These are phyloP conservation scores for Hypena proboscidalis DNA, from an alignment of 2,888 invertebrate species.

Conservation along the genomic window DNA sequence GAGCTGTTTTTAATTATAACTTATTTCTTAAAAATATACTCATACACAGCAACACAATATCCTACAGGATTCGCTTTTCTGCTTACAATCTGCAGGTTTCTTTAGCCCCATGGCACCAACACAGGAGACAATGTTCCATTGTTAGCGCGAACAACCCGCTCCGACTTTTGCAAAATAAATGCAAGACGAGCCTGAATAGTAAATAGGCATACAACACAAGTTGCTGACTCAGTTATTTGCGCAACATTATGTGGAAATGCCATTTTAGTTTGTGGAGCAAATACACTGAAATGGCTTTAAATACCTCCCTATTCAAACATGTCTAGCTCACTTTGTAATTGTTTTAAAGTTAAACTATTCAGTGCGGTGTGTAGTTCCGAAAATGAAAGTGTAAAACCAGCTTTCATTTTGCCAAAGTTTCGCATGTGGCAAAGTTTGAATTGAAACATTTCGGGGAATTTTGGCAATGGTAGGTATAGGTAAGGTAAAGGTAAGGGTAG, in stretches of 20 bases:
- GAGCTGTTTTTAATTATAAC: too few relatives aligned
- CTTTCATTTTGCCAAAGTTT: not conserved
- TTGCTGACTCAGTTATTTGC: constrained; percentile 7
- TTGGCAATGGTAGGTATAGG: too few relatives aligned
- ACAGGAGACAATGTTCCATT: not conserved
- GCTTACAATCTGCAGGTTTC: too few relatives aligned
- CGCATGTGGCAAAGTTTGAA: too few relatives aligned
- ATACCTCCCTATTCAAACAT: constrained; percentile 2
- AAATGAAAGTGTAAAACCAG: not conserved
- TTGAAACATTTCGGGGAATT: too few relatives aligned
- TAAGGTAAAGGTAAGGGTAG: too few relatives aligned
- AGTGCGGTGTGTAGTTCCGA: too few relatives aligned
- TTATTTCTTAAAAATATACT: too few relatives aligned
- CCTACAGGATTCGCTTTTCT: too few relatives aligned
- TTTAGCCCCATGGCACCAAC: too few relatives aligned
- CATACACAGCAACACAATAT: too few relatives aligned
- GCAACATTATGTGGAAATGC: constrained; percentile 2
- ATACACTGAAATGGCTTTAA: not conserved
- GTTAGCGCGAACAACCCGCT: not conserved
- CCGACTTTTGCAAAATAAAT: not conserved
- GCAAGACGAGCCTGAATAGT: not conserved
- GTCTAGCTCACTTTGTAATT: not conserved
- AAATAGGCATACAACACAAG: not conserved
- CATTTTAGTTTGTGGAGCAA: not conserved
- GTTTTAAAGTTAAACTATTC: not conserved